Conservation (phyloP, 2,113 vertebrate species). For the Peromyscus leucopus region DNA sequence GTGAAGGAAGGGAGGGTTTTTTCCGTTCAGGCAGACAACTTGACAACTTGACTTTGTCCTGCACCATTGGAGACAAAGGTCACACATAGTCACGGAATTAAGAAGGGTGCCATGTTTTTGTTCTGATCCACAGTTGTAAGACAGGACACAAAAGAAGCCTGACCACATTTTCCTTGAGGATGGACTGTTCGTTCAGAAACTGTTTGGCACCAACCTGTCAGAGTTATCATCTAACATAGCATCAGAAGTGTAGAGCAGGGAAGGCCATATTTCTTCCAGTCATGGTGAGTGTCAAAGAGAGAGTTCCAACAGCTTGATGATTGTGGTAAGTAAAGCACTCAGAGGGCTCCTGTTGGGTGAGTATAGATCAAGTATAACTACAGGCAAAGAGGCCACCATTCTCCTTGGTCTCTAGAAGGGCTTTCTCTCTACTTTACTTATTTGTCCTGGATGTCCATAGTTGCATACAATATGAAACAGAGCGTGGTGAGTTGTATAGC, state of each 20-base stretch:
- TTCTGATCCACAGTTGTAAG: slow-evolving; percentile 44
- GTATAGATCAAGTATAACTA: neutral
- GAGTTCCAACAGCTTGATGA: neutral
- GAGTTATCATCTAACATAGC: neutral
- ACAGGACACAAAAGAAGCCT: neutral
- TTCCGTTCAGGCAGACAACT: neutral
- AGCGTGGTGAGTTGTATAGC: neutral
- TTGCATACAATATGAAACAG: neutral
- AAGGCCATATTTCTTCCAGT: slow-evolving; percentile 46
- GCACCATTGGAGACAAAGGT: slow-evolving; percentile 3
- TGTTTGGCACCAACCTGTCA: neutral
- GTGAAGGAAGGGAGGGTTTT: neutral
- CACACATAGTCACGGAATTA: neutral
- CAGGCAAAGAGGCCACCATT: neutral
- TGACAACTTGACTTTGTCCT: slow-evolving; percentile 11
- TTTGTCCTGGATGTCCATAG: neutral
- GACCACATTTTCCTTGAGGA: neutral
- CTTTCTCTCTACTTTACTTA: neutral
- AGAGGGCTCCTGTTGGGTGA: neutral
- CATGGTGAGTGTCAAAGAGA: neutral
- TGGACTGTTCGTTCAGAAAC: neutral
- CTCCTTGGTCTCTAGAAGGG: neutral
- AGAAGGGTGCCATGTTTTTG: neutral
- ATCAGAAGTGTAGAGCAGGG: neutral
- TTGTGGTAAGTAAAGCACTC: neutral